These are phyloP conservation scores for Melanaphis sacchari DNA, from an alignment of 1,140 invertebrate species.

Conservation along the genomic window DNA sequence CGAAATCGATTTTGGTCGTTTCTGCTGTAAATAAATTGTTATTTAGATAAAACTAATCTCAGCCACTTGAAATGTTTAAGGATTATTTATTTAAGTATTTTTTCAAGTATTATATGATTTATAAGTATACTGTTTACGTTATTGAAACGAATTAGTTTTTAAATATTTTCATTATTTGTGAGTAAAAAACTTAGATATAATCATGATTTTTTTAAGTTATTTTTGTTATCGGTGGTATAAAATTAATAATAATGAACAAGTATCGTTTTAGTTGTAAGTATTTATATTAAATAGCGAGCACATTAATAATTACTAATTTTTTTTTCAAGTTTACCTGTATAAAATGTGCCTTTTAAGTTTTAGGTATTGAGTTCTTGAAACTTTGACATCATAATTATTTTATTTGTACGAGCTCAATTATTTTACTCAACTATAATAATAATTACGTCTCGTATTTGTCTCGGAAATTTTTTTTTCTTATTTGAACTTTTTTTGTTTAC, in stretches of 20 bases:
- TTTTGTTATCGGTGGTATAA: background rate
- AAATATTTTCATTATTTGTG: background rate
- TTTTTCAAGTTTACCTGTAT: background rate
- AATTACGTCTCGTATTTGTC: background rate
- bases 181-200: background rate
- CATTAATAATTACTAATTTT: background rate
- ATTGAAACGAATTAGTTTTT: background rate
- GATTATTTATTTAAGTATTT: background rate
- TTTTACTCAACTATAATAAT: background rate
- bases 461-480: background rate
- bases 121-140: too few relatives aligned
- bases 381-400: background rate
- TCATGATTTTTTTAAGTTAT: background rate
- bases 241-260: background rate
- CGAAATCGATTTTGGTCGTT: conserved; percentile 1
- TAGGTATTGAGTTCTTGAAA: background rate
- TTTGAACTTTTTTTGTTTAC: background rate
- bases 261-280: too few relatives aligned
- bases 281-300: background rate
- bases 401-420: background rate
- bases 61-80: background rate
- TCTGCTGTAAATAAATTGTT: background rate
- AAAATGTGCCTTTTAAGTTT: background rate
- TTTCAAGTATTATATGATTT: background rate
- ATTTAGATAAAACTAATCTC: conserved; percentile 4